Percentiles rank a stretch among this genome's conserved stretches.
Conservation (phyloP, 1,140 invertebrate genomes). For the Halictus rubicundus region DNA sequence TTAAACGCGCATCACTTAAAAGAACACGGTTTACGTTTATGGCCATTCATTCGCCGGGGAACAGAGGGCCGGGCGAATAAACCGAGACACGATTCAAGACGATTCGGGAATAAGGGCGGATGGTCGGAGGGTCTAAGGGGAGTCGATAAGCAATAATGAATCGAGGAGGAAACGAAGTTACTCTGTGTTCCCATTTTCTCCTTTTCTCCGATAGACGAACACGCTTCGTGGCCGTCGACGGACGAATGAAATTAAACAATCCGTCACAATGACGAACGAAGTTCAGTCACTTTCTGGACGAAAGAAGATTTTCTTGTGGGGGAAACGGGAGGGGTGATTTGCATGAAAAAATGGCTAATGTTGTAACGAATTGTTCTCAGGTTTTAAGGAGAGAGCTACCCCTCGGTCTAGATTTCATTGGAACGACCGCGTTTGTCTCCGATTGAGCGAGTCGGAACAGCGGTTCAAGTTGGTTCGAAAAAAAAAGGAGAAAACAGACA, state of each 20-base stretch:
- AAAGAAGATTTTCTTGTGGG: background rate
- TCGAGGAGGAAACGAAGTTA: constrained; percentile 12
- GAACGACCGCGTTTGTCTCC: constrained; percentile 13
- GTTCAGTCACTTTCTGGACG: background rate
- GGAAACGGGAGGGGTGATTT: background rate
- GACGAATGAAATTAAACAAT: constrained; percentile 9
- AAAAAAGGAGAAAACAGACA: background rate
- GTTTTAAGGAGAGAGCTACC: constrained; percentile 32
- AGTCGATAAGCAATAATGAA: constrained; percentile 75
- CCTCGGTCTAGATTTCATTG: constrained; percentile 46
- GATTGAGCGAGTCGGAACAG: constrained; percentile 47
- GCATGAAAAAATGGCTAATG: constrained; percentile 11
- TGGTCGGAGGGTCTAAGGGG: constrained; percentile 37
- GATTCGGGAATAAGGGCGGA: constrained; percentile 62
- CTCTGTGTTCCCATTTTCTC: constrained; percentile 56
- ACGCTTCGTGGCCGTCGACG: constrained; percentile 28
- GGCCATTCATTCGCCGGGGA: constrained; percentile 73
- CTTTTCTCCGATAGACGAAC: background rate
- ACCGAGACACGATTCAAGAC: constrained; percentile 57
- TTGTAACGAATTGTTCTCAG: constrained; percentile 2
- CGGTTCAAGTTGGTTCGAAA: constrained; percentile 67
- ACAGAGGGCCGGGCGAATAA: constrained; percentile 21
- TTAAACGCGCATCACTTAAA: constrained; percentile 80
- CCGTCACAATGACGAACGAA: background rate
- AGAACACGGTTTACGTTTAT: constrained; percentile 81